Evolutionary conservation across 2,888 invertebrate genomes (phyloP), one percentile per base, ranked within the genome.

Genomic region (Drosophila stalkeri): DNA sequence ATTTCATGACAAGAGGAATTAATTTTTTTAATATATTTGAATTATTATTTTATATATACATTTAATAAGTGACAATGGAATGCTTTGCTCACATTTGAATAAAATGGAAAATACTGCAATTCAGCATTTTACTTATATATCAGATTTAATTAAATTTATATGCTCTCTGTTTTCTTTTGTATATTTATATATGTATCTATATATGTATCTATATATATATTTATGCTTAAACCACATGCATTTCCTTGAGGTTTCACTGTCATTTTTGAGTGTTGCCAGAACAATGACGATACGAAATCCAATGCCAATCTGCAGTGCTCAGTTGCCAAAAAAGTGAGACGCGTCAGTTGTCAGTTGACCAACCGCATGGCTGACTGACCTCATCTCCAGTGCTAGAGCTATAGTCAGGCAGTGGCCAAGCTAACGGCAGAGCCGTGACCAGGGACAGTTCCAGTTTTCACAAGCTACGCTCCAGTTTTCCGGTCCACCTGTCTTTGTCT

Each of bases 331-430:
- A 5, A 62, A 27, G 51, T 52, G 73, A 65, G 52, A 46, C 49
- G 62, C 60, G 43, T 75, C 75, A 64, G 68, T 52, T 75, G 66
- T 61, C 75, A 64, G 77, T 59, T 66, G 68, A 78, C 68, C 75
- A 23, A 78, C 68, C 75, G 55, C 68, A 75, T 52, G 78, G 37
- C 68, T 69, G 61, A 75, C 62, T 72, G 75, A 75, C 75, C 64
- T 65, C 67, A 27, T 62, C 75, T 65, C 46, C 41, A 55, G 31
- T 46, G 27, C 18, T 11, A 54, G 23, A 1, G 35, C 35, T 3
- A 4, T 2, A 14, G 37, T 14, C 18, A 6, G 37, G 33, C 39
- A 55, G 35, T 41, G 16, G 6, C 23, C 6, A 23, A 16, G 35
- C 23, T 16, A 37, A 11, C 4, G 52, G 37, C 39, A 43, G 20